These are phyloP conservation scores for Hyla sarda DNA, from an alignment of 2,113 vertebrate genomes.

Conservation along the genomic window DNA sequence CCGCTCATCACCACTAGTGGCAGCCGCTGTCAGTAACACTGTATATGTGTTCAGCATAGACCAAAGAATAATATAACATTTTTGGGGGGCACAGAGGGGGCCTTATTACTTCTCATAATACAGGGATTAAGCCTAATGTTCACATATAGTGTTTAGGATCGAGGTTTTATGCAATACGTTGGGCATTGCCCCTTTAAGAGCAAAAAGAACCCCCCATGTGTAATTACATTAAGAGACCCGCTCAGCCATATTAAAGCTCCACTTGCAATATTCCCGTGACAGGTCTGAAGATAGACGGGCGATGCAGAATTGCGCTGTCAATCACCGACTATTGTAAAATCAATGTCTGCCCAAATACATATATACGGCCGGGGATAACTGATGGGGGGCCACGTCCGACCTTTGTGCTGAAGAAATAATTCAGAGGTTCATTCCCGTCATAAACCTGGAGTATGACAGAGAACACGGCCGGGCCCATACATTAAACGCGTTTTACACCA, in stretches of 20 bases:
- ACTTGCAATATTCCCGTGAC: background rate
- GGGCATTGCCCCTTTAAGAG: background rate
- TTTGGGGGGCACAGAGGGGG: no score
- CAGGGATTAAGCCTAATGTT: no score
- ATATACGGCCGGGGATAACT: background rate
- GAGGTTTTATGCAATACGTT: background rate
- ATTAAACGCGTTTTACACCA: background rate
- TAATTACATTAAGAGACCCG: constrained; percentile 45
- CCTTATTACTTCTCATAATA: no score
- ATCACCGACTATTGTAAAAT: constrained; percentile 32
- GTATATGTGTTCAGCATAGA: no score
- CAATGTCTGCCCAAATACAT: background rate
- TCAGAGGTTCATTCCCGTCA: background rate
- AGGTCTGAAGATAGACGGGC: background rate
- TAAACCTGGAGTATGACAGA: background rate
- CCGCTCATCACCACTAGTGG: no score
- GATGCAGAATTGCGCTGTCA: constrained; percentile 21
- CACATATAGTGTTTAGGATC: no score
- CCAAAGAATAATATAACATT: no score
- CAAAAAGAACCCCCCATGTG: background rate
- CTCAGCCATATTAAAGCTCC: constrained; percentile 9
- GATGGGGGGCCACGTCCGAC: background rate
- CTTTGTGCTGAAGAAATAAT: background rate
- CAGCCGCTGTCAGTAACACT: no score
- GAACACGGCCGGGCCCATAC: background rate